These are phyloP conservation scores for Calypte anna DNA, from an alignment of 2,113 vertebrate species.

Conservation along the genomic window DNA sequence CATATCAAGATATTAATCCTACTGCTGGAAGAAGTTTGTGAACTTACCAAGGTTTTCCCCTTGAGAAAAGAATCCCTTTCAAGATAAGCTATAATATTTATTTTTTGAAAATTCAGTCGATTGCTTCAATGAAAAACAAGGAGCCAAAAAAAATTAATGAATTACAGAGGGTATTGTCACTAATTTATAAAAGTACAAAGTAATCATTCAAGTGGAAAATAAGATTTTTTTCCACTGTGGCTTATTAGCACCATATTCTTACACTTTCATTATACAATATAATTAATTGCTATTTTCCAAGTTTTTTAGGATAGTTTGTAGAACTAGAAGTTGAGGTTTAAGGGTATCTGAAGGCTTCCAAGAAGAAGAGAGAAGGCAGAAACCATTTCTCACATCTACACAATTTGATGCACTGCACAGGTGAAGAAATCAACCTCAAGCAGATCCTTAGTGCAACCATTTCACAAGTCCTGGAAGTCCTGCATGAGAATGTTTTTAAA, in stretches of 20 bases:
- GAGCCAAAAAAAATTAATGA: not conserved
- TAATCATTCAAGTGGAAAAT: not conserved
- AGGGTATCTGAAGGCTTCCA: not conserved
- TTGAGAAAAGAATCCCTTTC: not conserved
- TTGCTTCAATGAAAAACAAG: not conserved
- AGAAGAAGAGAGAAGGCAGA: not conserved
- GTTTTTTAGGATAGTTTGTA: not conserved
- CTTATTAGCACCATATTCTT: not conserved
- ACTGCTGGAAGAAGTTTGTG: constrained; percentile 28
- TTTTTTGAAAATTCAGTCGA: not conserved
- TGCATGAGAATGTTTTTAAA: not conserved
- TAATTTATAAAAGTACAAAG: not conserved
- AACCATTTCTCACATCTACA: not conserved
- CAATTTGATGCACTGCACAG: not conserved
- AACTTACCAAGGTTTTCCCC: constrained; percentile 27
- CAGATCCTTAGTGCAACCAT: not conserved
- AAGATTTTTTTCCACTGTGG: not conserved
- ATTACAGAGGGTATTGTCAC: not conserved
- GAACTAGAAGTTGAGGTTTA: not conserved
- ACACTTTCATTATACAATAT: not conserved
- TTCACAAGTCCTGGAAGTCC: not conserved
- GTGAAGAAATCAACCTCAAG: not conserved
- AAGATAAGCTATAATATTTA: not conserved
- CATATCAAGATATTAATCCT: constrained; percentile 19
- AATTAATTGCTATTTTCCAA: not conserved